phyloP scores from a whole-genome alignment of 1,140 invertebrate genomes.

The Sinella curviseta region DNA sequence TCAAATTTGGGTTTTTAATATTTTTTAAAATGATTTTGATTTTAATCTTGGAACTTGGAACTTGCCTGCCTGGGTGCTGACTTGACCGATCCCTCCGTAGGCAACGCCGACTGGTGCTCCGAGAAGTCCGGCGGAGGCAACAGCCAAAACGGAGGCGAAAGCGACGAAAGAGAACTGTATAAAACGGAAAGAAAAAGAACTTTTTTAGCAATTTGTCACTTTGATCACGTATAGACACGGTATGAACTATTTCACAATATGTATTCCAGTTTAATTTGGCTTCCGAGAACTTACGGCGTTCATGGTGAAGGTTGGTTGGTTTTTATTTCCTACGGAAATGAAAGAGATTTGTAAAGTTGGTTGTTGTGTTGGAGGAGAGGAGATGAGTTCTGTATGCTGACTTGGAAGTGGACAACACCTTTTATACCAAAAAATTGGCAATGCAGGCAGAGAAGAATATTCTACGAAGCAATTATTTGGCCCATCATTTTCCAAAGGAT shows the following conservation, averaged over 20 bases:
- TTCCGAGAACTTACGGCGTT: constrained; percentile 32
- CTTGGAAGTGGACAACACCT: background rate
- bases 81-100: background rate
- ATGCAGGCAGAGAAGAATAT: too few relatives aligned
- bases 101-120: constrained; percentile 42
- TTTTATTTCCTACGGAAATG: constrained; percentile 22
- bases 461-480: too few relatives aligned
- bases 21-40: too few relatives aligned
- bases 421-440: constrained; percentile 9
- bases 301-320: constrained; percentile 29
- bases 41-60: background rate
- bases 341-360: constrained; percentile 13
- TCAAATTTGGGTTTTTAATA: background rate
- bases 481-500: too few relatives aligned
- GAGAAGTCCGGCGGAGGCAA: constrained; percentile 49
- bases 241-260: too few relatives aligned
- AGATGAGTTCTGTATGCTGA: background rate
- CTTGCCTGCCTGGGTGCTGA: background rate
- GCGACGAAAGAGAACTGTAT: constrained; percentile 40
- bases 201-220: background rate
- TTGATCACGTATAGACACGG: too few relatives aligned
- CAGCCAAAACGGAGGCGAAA: constrained; percentile 51
- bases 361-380: background rate
- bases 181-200: background rate
- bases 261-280: background rate